Evolutionary conservation across 2,888 invertebrate genomes (phyloP).

Genomic region (Andricus quercusramuli): DNA sequence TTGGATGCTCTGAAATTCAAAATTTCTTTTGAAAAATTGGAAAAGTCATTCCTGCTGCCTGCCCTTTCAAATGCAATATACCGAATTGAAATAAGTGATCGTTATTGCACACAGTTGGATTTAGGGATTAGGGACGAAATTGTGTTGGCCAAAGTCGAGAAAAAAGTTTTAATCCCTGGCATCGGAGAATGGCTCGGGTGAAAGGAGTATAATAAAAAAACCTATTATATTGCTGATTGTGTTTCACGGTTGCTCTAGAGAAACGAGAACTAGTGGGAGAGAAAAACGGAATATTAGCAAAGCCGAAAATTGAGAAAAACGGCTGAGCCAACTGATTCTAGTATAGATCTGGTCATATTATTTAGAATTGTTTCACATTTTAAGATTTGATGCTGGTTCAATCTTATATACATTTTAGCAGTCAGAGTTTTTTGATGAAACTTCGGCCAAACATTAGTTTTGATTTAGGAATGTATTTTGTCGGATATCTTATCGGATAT

Average conservation of each 20-base stretch:
- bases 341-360: neutral
- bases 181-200: neutral
- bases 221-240: conserved; percentile 35
- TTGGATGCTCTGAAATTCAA: neutral
- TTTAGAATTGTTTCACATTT: neutral
- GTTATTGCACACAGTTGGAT: conserved; percentile 18
- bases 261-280: conserved; percentile 16
- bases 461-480: too few relatives aligned
- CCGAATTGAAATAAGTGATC: conserved; percentile 28
- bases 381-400: neutral
- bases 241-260: conserved; percentile 1
- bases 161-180: conserved; percentile 25
- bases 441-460: neutral
- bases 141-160: conserved; percentile 6
- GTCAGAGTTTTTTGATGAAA: neutral
- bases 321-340: neutral
- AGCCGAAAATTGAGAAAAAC: conserved; percentile 23
- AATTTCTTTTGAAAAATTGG: neutral
- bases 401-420: neutral
- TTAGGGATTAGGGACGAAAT: conserved; percentile 23
- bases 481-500: neutral
- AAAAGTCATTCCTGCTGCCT: neutral
- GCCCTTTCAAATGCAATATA: neutral
- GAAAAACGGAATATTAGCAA: neutral
- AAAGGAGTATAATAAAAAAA: conserved; percentile 33